phyloP scores from a whole-genome alignment of 2,888 invertebrate species.

The Cylindroiulus punctatus region DNA sequence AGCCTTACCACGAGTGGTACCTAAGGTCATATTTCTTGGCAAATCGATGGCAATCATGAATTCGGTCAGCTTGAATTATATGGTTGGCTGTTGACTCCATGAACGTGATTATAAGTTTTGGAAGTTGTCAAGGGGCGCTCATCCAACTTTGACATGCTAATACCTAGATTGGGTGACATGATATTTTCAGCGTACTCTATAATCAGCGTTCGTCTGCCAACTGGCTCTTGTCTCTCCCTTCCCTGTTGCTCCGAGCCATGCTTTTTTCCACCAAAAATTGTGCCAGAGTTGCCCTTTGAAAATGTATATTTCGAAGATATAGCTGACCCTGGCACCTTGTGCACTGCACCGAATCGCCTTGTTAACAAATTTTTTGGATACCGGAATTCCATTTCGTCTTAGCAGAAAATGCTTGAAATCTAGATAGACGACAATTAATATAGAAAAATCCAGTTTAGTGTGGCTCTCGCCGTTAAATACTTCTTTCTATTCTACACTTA shows the following conservation, averaged over 20 bases:
- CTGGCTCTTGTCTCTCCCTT: constrained; percentile 36
- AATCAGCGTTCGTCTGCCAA: constrained; percentile 32
- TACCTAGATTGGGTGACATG: constrained; percentile 52
- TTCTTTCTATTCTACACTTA: too few species aligned
- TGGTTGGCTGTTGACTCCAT: constrained; percentile 38
- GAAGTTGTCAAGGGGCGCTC: constrained; percentile 47
- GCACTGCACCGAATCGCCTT: too few species aligned
- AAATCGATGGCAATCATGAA: constrained; percentile 47
- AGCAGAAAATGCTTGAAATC: too few species aligned
- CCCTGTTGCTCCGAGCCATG: constrained; percentile 13
- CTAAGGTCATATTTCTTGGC: constrained; percentile 44
- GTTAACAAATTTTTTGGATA: too few species aligned
- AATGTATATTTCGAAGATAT: constrained; percentile 7
- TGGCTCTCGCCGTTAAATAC: too few species aligned
- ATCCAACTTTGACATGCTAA: constrained; percentile 50
- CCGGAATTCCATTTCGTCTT: not conserved
- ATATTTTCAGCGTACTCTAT: constrained; percentile 39
- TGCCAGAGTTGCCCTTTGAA: constrained; percentile 14
- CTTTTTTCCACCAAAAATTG: not conserved
- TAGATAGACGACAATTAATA: too few species aligned
- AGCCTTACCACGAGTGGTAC: constrained; percentile 7
- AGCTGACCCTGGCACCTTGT: not conserved
- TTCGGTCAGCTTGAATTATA: constrained; percentile 47
- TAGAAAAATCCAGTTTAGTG: too few species aligned
- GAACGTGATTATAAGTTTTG: constrained; percentile 45